Evolutionary conservation across 2,113 vertebrate genomes (phyloP).

Genomic region (Aegotheles bennettii): DNA sequence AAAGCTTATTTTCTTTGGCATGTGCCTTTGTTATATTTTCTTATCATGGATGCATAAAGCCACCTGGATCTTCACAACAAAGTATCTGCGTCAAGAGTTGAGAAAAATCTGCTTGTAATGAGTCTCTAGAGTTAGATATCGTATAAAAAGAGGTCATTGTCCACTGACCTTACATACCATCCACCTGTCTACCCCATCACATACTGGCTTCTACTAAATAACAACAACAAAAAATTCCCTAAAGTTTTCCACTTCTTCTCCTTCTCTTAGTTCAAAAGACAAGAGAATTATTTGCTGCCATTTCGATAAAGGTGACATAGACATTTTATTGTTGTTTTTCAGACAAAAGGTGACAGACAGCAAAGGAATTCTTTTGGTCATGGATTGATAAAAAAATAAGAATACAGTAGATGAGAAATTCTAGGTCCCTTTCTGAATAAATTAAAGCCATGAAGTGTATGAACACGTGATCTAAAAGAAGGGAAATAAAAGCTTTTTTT

Average conservation of each 20-base stretch:
- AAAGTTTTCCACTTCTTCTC: neutral
- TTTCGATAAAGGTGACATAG: neutral
- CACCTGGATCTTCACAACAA: neutral
- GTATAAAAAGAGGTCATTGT: neutral
- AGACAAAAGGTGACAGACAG: neutral
- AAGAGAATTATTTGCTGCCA: neutral
- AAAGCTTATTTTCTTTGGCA: neutral
- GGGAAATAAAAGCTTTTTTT: neutral
- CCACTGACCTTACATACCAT: slow-evolving; percentile 18
- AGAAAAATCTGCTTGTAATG: slow-evolving; percentile 14
- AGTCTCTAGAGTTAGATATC: neutral
- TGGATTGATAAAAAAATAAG: neutral
- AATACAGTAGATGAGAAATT: neutral
- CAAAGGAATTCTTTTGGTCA: neutral
- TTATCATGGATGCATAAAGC: neutral
- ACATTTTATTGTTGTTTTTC: neutral
- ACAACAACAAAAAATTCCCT: neutral
- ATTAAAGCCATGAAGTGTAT: neutral
- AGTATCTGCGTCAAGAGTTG: neutral
- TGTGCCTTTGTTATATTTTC: neutral
- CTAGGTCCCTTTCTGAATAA: neutral
- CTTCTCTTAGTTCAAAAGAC: neutral
- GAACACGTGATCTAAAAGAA: neutral
- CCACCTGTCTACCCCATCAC: neutral
- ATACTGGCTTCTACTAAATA: neutral